Evolutionary conservation across 2,888 invertebrate genomes (phyloP), one percentile per base, ranked within the genome.

Genomic region (Synergus laeviventris): DNA sequence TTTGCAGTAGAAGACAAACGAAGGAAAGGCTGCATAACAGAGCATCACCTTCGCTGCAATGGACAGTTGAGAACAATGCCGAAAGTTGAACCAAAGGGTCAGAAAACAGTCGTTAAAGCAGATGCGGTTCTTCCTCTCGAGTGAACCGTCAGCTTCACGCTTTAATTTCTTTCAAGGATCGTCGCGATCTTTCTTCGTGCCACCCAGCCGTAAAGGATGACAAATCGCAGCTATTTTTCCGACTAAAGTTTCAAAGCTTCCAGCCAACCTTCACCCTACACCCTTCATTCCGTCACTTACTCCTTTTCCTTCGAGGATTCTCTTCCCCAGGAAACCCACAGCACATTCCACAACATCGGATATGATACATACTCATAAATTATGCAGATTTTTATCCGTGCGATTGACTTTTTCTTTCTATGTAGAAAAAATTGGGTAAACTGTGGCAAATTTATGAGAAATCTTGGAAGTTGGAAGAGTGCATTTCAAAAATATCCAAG

Each of bases 11-110:
- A 31, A 31, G 31, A 31, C 31, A 31, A 54, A 54, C 18, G 18
- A 18, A 54, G 18, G 54, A 54, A 11, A 54, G 9, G 0, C 9
- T 18, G 54, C 54, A 18, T 11, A 54, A 9, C n/a, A 54, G 54
- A 1, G 16, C 18, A 18, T 9, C 18, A 54, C 54, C 18, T 54
- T 54, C 54, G 8, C 59, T 59, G 59, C 24, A 4, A 14, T 78
- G 80, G 83, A 86, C 85, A 87, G 86, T 78, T 85, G 81, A 82
- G 85, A 87, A 83, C 83, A 85, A 86, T 86, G 85, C 84, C 81
- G 80, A 84, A 85, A 84, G 84, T 84, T 82, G 79, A 62, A 76
- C 81, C 77, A 78, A 74, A 78, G 76, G 80, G 83, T 81, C 81
- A 81, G 83, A 82, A 83, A 85, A 84, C 81, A 79, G 80, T 85